Evolutionary conservation across 2,888 invertebrate genomes (phyloP).

Genomic region (Capitulum mitella): DNA sequence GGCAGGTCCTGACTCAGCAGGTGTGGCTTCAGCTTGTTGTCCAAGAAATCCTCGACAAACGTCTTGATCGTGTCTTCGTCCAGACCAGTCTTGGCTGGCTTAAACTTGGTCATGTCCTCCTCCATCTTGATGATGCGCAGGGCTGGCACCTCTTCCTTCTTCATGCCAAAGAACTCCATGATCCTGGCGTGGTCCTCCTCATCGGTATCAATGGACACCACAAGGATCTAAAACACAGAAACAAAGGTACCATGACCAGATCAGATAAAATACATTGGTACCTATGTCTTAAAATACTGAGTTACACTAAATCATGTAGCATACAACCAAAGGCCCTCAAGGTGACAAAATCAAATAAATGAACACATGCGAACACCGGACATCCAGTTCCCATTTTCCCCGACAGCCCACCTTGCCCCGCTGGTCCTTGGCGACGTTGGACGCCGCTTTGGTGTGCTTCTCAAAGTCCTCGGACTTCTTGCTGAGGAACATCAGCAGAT

Average conservation of each 20-base stretch:
- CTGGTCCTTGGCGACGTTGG: conserved; percentile 77
- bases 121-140: conserved; percentile 89
- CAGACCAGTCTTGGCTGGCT: conserved; percentile 70
- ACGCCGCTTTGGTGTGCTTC: conserved; percentile 66
- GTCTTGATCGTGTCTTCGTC: conserved; percentile 58
- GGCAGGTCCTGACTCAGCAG: conserved; percentile 88
- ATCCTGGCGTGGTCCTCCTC: conserved; percentile 95
- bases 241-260: no score
- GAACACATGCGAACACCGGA: no score
- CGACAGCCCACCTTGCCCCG: conserved; percentile 66
- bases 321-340: no score
- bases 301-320: no score
- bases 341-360: no score
- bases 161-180: conserved; percentile 98
- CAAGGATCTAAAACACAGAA: no score
- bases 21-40: conserved; percentile 90
- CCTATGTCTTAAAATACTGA: no score
- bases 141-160: conserved; percentile 81
- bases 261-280: no score
- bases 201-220: conserved; percentile 90
- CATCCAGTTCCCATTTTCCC: no score
- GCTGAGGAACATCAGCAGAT: conserved; percentile 89
- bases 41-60: conserved; percentile 84
- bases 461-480: conserved; percentile 81
- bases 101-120: conserved; percentile 97